These are phyloP conservation scores for Diadema setosum DNA, from an alignment of 35 echinoderm and acorn worm species.

Conservation along the genomic window DNA sequence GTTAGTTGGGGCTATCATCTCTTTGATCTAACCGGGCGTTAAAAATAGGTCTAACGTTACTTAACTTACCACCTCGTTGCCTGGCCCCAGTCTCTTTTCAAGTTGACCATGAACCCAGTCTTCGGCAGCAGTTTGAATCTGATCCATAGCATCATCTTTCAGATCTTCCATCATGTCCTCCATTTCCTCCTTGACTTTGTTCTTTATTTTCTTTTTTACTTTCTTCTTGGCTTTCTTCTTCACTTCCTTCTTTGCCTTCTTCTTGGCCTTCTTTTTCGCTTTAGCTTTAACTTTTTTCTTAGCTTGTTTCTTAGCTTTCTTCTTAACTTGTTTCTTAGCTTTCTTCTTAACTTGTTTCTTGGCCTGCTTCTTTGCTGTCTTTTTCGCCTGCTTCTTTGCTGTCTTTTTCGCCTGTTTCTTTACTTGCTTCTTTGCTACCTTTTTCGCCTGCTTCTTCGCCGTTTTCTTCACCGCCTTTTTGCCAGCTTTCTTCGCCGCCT, in stretches of 20 bases:
- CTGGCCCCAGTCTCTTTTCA: background rate
- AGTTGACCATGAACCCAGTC: background rate
- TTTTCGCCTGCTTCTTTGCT: background rate
- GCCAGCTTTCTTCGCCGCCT: background rate
- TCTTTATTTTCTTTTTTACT: background rate
- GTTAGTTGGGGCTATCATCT: background rate
- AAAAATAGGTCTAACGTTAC: background rate
- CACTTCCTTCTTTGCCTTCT: background rate
- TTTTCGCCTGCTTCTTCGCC: background rate
- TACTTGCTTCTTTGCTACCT: background rate
- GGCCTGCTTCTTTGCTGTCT: background rate
- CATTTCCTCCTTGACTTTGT: background rate
- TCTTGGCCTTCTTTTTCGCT: background rate
- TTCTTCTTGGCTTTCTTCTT: constrained; percentile 15
- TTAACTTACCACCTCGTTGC: background rate
- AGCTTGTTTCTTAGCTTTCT: background rate
- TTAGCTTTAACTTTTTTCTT: background rate
- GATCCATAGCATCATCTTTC: background rate
- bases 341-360: background rate
- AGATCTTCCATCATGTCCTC: constrained; percentile 7
- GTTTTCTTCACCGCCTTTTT: background rate
- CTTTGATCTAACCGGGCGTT: too few relatives aligned
- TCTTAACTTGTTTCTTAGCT: background rate
- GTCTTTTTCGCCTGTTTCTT: background rate
- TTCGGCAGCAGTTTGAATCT: background rate